Evolutionary conservation across 2,888 invertebrate genomes (phyloP).

Genomic region (Abrostola tripartita): DNA sequence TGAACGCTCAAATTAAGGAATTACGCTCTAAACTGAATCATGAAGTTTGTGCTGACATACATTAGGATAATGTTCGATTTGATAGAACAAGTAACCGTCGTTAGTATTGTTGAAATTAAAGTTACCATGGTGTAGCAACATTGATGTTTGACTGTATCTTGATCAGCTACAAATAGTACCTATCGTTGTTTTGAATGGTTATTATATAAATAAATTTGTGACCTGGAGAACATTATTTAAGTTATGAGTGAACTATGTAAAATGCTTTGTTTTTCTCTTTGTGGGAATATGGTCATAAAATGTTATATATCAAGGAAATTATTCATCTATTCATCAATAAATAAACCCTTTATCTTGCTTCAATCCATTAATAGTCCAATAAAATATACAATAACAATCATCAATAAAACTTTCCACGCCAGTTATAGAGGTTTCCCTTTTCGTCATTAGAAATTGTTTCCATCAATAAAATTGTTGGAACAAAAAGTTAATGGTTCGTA

Average conservation of each 20-base stretch:
- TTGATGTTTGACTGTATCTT: too few relatives aligned
- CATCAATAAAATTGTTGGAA: conserved; percentile 12
- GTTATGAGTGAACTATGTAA: background rate
- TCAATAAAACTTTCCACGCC: conserved; percentile 34
- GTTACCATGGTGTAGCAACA: too few relatives aligned
- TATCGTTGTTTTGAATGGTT: too few relatives aligned
- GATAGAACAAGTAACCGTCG: background rate
- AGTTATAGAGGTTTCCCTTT: conserved; percentile 26
- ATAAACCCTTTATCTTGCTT: background rate
- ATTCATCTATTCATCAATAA: background rate
- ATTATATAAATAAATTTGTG: too few relatives aligned
- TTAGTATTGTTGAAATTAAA: background rate
- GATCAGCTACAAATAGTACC: too few relatives aligned
- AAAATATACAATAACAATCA: conserved; percentile 13
- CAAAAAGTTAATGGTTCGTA: conserved; percentile 22
- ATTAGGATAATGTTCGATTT: conserved; percentile 8
- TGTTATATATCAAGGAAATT: background rate
- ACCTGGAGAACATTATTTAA: too few relatives aligned
- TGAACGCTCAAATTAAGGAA: conserved; percentile 27
- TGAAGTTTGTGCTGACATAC: conserved; percentile 21
- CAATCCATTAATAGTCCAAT: background rate
- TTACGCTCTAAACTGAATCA: conserved; percentile 25
- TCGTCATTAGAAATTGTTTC: conserved; percentile 33
- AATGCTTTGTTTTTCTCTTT: background rate
- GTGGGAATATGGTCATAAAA: too few relatives aligned